phyloP scores from a whole-genome alignment of 1,140 invertebrate species.

The Orius laevigatus region DNA sequence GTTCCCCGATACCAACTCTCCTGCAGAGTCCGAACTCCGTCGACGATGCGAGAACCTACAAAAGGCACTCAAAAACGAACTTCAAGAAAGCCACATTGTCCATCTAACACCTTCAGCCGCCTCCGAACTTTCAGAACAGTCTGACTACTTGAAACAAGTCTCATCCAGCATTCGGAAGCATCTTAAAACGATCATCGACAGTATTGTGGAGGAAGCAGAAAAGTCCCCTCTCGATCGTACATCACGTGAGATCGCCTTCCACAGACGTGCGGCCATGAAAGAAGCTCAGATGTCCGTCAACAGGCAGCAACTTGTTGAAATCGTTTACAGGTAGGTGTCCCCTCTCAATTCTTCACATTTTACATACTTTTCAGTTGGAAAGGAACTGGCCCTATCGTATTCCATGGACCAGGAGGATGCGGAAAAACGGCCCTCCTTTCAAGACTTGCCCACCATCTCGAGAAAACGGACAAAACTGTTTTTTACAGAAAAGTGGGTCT shows the following conservation, averaged over 20 bases:
- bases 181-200: slow-evolving; percentile 35
- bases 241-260: neutral
- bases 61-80: slow-evolving; percentile 37
- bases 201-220: slow-evolving; percentile 36
- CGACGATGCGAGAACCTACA: slow-evolving; percentile 49
- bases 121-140: slow-evolving; percentile 35
- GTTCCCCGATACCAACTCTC: slow-evolving; percentile 21
- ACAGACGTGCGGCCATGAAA: neutral
- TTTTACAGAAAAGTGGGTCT: slow-evolving; percentile 5
- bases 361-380: neutral
- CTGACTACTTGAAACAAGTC: slow-evolving; percentile 38
- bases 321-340: neutral
- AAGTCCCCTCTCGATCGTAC: neutral
- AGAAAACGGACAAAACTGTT: slow-evolving; percentile 2
- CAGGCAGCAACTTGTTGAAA: neutral
- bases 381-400: slow-evolving; percentile 35
- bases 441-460: slow-evolving; percentile 34
- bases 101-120: slow-evolving; percentile 36
- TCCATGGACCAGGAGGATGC: slow-evolving; percentile 60
- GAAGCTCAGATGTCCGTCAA: slow-evolving; percentile 8
- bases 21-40: slow-evolving; percentile 40
- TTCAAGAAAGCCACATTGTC: slow-evolving; percentile 43
- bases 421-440: slow-evolving; percentile 65
- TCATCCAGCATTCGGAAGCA: slow-evolving; percentile 21
- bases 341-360: neutral